Evolutionary conservation across 2,888 invertebrate genomes (phyloP), one percentile per base, ranked within the genome.

Genomic region (Cephus rjabovi): DNA sequence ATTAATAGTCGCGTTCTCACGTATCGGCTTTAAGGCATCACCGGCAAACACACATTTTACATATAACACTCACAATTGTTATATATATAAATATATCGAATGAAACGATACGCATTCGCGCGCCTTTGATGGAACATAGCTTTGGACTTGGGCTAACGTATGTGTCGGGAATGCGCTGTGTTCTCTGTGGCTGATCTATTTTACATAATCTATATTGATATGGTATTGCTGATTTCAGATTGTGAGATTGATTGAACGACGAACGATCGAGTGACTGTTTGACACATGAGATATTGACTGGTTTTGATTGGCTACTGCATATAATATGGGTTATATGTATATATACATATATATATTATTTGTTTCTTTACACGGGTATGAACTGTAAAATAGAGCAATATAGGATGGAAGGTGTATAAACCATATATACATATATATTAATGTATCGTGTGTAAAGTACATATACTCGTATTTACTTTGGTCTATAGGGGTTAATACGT

Each of bases 151-250:
- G 71, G 74, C 74, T 79, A 79, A 69, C 40, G 75, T 78, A 68
- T 78, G 56, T 78, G 76, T 76, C 76, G 23, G 40, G 79, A 79
- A 77, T 77, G 76, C 76, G 79, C 76, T 76, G 69, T 79, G 23
- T 56, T 56, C 69, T 76, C 74, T 79, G 70, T 79, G 76, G 75
- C 75, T 77, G 76, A 76, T 70, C 23, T 56, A 56, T 56, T 56
- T 56, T 56, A 56, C 56, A 23, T 56, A 56, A 56, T 56, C 15
- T 56, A 23, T 56, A 30, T 68, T 31, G 31, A 71, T 71, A 31
- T 71, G 31, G 15, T 34, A 31, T 71, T 31, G 71, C 33, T 71
- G 31, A 12, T 71, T 71, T 71, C 71, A 71, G 31, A 34, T 71
- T 71, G 71, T 71, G 12, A 33, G 23, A 71, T 71, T 71, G 11